These are phyloP conservation scores for Parazoanthus swiftii DNA, from an alignment of 92 coral and sea anemone species.

Conservation along the genomic window DNA sequence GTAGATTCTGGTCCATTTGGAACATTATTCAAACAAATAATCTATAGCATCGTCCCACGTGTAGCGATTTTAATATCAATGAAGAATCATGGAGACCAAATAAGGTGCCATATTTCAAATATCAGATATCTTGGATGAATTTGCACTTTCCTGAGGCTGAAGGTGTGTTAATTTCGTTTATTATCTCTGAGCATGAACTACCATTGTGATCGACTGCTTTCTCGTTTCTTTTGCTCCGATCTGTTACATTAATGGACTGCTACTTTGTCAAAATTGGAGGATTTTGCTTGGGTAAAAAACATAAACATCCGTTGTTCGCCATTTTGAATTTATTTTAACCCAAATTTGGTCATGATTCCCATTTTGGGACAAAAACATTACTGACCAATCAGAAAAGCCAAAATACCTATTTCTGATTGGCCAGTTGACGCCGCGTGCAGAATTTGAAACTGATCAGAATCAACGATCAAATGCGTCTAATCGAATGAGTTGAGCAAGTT, in stretches of 20 bases:
- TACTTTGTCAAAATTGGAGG: too few species aligned
- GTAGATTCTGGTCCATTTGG: constrained; percentile 48
- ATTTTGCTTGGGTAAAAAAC: too few species aligned
- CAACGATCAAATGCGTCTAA: constrained; percentile 47
- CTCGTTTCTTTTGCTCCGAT: background rate
- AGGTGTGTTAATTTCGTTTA: too few species aligned
- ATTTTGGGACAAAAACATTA: constrained; percentile 17
- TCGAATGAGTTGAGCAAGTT: constrained; percentile 16
- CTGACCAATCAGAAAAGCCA: constrained; percentile 60
- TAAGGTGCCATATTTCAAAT: too few species aligned
- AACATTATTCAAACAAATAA: background rate
- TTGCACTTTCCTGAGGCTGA: too few species aligned
- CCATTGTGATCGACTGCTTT: too few species aligned
- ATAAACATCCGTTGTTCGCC: constrained; percentile 41
- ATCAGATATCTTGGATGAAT: too few species aligned
- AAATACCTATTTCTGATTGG: constrained; percentile 62
- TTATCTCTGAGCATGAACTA: too few species aligned
- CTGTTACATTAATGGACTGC: background rate
- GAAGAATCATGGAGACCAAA: background rate
- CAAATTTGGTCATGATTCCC: constrained; percentile 66
- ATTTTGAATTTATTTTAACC: constrained; percentile 56
- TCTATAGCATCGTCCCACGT: background rate
- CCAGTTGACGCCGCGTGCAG: constrained; percentile 45
- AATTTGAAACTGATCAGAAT: constrained; percentile 53
- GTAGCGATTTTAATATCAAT: background rate